These are phyloP conservation scores for Tridacna gigas DNA, from an alignment of 2,888 invertebrate species.

Conservation along the genomic window DNA sequence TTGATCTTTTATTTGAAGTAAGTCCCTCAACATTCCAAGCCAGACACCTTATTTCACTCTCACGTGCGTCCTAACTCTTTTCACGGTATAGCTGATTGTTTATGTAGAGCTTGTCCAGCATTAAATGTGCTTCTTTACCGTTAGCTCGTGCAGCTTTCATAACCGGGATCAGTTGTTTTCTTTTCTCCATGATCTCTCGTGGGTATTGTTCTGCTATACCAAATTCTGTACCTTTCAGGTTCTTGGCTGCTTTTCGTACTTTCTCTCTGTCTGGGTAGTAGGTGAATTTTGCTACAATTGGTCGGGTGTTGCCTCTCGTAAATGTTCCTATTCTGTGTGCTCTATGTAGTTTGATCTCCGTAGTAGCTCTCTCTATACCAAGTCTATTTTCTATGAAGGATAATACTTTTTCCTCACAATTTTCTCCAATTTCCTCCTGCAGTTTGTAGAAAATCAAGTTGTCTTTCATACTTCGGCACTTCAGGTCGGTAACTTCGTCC, in stretches of 20 bases:
- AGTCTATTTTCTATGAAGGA: slow-evolving; percentile 28
- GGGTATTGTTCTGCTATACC: slow-evolving; percentile 49
- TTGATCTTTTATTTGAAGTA: neutral
- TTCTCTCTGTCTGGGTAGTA: slow-evolving; percentile 42
- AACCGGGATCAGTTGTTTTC: slow-evolving; percentile 35
- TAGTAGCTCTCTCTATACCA: slow-evolving; percentile 14
- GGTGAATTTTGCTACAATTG: slow-evolving; percentile 57
- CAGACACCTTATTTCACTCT: slow-evolving; percentile 15
- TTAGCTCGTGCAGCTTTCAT: slow-evolving; percentile 31
- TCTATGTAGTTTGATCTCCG: slow-evolving; percentile 32
- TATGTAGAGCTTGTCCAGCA: slow-evolving; percentile 28
- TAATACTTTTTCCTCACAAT: slow-evolving; percentile 40
- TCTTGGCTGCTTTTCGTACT: slow-evolving; percentile 37
- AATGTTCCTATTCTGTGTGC: slow-evolving; percentile 38
- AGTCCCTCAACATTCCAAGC: slow-evolving; percentile 32
- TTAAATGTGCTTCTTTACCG: slow-evolving; percentile 16
- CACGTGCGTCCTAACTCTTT: slow-evolving; percentile 8
- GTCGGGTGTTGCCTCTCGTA: slow-evolving; percentile 20
- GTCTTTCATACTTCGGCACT: slow-evolving; percentile 50
- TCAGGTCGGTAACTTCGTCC: slow-evolving; percentile 39
- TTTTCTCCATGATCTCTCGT: slow-evolving; percentile 36
- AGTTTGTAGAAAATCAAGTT: slow-evolving; percentile 40
- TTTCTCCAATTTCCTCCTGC: slow-evolving; percentile 34
- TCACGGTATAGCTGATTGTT: slow-evolving; percentile 23
- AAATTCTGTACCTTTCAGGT: slow-evolving; percentile 31